Percentiles rank a stretch among this genome's conserved stretches.
Evolutionary conservation across 2,888 invertebrate genomes (phyloP).

Genomic region (Linnaemya vulpina): DNA sequence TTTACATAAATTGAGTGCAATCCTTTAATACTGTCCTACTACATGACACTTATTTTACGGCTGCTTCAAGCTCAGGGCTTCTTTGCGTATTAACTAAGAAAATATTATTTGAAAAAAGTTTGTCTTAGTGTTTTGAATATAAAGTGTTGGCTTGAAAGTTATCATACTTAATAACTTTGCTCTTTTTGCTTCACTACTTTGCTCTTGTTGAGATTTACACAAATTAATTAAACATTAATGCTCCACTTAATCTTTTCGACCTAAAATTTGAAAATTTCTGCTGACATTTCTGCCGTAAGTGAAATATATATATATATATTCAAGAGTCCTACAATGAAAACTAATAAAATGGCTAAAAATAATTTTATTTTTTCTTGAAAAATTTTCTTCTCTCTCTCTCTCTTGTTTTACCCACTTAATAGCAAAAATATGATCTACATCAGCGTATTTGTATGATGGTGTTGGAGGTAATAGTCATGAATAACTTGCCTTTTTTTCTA

Average conservation of each 20-base stretch:
- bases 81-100: not conserved
- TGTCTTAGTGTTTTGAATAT: not conserved
- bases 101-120: not conserved
- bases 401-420: conserved; percentile 22
- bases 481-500: conserved; percentile 39
- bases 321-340: conserved; percentile 2
- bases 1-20: too few relatives aligned
- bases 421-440: conserved; percentile 24
- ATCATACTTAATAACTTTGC: conserved; percentile 8
- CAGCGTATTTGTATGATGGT: conserved; percentile 17
- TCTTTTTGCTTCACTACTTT: not conserved
- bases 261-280: conserved; percentile 28
- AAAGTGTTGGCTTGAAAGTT: conserved; percentile 4
- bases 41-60: too few relatives aligned
- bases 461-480: conserved; percentile 23
- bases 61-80: too few relatives aligned
- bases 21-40: too few relatives aligned
- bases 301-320: conserved; percentile 19
- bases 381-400: not conserved
- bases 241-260: conserved; percentile 47
- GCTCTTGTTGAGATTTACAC: conserved; percentile 2
- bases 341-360: conserved; percentile 42
- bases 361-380: conserved; percentile 36
- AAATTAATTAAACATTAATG: conserved; percentile 61
- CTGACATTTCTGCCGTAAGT: not conserved